Percentiles rank a stretch among this genome's conserved stretches.
Conservation (phyloP, 1,140 invertebrate genomes). For the Sycobia sp. region DNA sequence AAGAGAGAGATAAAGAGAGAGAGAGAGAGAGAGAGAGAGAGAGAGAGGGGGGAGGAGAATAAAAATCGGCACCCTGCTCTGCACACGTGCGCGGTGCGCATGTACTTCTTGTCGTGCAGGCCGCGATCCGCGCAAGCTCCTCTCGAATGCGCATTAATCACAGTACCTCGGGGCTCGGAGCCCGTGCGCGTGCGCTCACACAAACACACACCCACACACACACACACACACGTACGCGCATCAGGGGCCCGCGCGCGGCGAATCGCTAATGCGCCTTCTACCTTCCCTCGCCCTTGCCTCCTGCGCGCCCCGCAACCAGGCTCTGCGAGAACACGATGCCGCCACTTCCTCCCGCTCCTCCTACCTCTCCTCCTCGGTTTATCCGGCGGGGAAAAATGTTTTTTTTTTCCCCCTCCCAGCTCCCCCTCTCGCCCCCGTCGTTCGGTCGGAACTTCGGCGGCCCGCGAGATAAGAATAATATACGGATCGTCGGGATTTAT, state of each 20-base stretch:
- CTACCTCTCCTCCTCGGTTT: background rate
- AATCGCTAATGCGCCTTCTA: conserved; percentile 28
- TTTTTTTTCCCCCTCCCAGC: background rate
- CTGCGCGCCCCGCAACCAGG: background rate
- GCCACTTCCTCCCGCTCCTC: too few relatives aligned
- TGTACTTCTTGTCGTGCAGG: background rate
- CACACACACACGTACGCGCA: too few relatives aligned
- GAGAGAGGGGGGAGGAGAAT: too few relatives aligned
- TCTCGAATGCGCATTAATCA: conserved; percentile 33
- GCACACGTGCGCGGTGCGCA: background rate
- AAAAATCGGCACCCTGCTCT: conserved; percentile 28
- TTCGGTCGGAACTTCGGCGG: background rate
- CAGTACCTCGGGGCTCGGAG: conserved; percentile 2
- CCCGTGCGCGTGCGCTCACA: background rate
- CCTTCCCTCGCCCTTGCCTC: too few relatives aligned
- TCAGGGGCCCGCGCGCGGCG: too few relatives aligned
- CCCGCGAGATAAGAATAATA: conserved; percentile 7
- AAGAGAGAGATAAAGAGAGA: background rate
- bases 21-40: background rate
- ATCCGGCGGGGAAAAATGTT: conserved; percentile 3
- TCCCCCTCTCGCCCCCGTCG: background rate
- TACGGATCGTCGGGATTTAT: conserved; percentile 10
- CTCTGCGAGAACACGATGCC: too few relatives aligned
- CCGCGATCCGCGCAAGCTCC: background rate
- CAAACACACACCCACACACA: too few relatives aligned